Evolutionary conservation across 2,113 vertebrate genomes (phyloP).

Genomic region (Misgurnus anguillicaudatus): DNA sequence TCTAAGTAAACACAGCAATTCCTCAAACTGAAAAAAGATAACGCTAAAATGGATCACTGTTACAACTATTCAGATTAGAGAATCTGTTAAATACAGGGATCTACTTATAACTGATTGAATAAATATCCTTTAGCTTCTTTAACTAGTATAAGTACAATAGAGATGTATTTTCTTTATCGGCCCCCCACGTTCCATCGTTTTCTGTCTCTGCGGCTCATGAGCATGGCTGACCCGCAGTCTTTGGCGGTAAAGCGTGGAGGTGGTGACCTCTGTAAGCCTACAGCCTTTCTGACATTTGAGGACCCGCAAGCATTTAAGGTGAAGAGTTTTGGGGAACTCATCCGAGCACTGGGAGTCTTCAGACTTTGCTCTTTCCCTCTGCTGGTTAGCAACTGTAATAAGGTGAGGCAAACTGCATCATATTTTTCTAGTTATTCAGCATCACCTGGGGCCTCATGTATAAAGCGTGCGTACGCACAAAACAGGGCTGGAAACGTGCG

Average conservation of each 20-base stretch:
- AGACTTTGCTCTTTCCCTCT: constrained; percentile 74
- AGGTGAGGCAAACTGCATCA: constrained; percentile 64
- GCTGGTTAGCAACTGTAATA: constrained; percentile 75
- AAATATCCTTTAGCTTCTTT: background rate
- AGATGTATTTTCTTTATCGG: constrained; percentile 54
- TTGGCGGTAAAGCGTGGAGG: background rate
- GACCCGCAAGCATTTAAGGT: constrained; percentile 75
- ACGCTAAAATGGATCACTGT: background rate
- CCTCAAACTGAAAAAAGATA: background rate
- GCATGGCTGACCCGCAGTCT: constrained; percentile 42
- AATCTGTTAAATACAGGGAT: background rate
- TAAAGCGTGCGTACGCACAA: too few species aligned
- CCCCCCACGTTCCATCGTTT: constrained; percentile 45
- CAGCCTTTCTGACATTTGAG: constrained; percentile 66
- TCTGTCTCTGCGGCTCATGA: constrained; percentile 50
- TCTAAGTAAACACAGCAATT: background rate
- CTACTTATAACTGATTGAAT: background rate
- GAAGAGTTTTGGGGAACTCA: constrained; percentile 74
- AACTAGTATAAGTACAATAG: constrained; percentile 25
- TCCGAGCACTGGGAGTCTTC: constrained; percentile 75
- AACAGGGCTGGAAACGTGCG: too few species aligned
- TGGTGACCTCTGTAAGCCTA: background rate
- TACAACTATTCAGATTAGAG: background rate
- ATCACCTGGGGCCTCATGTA: too few species aligned
- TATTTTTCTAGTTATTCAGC: too few species aligned